Conservation (phyloP, 2,797 vertebrate genomes). For the Macrochelys suwanniensis region DNA sequence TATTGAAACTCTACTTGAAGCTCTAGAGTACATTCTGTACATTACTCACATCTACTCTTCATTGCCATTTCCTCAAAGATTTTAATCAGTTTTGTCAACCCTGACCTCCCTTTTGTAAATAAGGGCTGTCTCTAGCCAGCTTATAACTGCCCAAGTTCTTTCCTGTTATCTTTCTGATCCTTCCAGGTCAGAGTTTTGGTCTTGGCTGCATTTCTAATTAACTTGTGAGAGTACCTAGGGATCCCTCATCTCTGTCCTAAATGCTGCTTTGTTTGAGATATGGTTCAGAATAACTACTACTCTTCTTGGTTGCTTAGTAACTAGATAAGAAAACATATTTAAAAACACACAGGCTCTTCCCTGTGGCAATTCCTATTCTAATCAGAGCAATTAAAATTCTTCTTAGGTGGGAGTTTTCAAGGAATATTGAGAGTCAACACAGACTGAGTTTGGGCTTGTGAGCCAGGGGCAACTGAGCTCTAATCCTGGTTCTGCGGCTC, state of each 20-base stretch:
- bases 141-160: not conserved
- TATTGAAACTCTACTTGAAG: not conserved
- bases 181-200: slow-evolving; percentile 39
- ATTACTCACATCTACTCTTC: not conserved
- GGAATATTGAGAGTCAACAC: not conserved
- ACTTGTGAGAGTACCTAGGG: not conserved
- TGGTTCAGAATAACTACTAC: not conserved
- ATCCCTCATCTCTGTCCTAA: not conserved
- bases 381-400: not conserved
- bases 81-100: not conserved
- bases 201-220: slow-evolving; percentile 23
- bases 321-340: not conserved
- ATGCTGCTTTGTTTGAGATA: not conserved
- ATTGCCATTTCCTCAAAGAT: not conserved
- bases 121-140: not conserved
- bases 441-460: not conserved
- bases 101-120: not conserved
- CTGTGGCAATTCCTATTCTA: not conserved
- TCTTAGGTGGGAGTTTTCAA: not conserved
- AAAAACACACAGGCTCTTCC: fast-evolving
- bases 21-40: not conserved
- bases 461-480: not conserved
- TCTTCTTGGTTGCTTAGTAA: not conserved
- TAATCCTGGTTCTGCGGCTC: not conserved
- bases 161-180: slow-evolving; percentile 16